Evolutionary conservation across 2,888 invertebrate species (phyloP).

Genomic region (Andrena trimmerana): DNA sequence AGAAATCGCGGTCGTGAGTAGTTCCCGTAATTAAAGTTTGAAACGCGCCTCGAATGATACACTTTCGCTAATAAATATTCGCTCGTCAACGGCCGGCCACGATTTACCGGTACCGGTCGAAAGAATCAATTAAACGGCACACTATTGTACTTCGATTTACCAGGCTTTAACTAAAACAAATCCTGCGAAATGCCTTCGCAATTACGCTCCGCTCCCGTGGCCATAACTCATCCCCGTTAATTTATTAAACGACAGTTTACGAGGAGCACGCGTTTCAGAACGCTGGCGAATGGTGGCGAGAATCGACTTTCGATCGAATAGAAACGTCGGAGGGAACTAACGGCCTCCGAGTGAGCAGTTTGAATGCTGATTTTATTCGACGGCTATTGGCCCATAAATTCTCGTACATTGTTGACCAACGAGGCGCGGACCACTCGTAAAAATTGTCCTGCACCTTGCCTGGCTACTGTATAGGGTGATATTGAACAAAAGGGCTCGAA

Average conservation of each 20-base stretch:
- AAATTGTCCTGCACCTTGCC: conserved; percentile 46
- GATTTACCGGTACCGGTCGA: background rate
- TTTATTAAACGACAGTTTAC: conserved; percentile 34
- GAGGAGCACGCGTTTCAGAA: background rate
- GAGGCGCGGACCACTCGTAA: conserved; percentile 42
- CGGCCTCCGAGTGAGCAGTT: conserved; percentile 15
- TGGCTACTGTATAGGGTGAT: conserved; percentile 4
- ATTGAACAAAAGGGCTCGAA: background rate
- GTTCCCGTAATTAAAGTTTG: background rate
- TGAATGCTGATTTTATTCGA: conserved; percentile 31
- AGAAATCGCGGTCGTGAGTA: background rate
- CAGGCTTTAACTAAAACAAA: background rate
- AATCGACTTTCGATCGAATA: conserved; percentile 10
- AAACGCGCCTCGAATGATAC: conserved; percentile 1
- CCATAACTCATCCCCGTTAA: conserved; percentile 27
- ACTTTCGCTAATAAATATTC: conserved; percentile 24
- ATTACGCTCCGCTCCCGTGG: background rate
- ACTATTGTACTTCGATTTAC: background rate
- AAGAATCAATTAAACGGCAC: conserved; percentile 6
- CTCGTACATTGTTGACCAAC: conserved; percentile 31
- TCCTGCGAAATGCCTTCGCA: background rate
- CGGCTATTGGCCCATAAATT: conserved; percentile 60
- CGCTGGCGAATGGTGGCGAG: background rate
- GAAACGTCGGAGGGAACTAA: conserved; percentile 27
- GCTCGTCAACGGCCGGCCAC: background rate